phyloP scores from a whole-genome alignment of 2,888 invertebrate genomes.

The Anaspis maculata region DNA sequence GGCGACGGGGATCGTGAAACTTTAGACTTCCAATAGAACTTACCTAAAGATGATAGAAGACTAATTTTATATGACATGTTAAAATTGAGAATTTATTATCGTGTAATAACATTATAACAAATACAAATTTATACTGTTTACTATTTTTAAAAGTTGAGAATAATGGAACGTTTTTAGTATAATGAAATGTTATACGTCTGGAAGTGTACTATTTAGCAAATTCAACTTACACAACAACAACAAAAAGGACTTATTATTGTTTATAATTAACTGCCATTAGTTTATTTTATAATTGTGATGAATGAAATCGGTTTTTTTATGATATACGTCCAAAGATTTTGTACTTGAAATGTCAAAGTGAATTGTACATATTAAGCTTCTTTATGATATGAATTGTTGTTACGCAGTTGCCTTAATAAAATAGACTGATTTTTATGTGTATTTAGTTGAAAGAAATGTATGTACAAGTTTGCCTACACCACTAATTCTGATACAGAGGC shows the following conservation, averaged over 20 bases:
- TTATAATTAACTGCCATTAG: constrained; percentile 11
- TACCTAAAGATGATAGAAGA: constrained; percentile 9
- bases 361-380: constrained; percentile 18
- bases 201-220: too few relatives aligned
- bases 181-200: too few relatives aligned
- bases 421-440: constrained; percentile 35
- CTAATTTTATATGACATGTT: constrained; percentile 15
- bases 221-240: too few relatives aligned
- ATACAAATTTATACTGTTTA: too few relatives aligned
- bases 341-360: constrained; percentile 13
- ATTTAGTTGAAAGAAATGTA: constrained; percentile 13
- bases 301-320: constrained; percentile 8
- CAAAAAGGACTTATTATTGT: too few relatives aligned
- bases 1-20: constrained; percentile 4
- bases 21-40: constrained; percentile 14
- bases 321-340: constrained; percentile 16
- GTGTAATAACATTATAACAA: too few relatives aligned
- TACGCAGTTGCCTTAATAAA: constrained; percentile 33
- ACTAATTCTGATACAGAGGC: too few relatives aligned
- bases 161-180: too few relatives aligned
- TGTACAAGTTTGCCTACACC: too few relatives aligned
- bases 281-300: constrained; percentile 11
- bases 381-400: constrained; percentile 21
- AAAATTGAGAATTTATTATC: too few relatives aligned
- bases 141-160: too few relatives aligned